Evolutionary conservation across 2,797 vertebrate species (phyloP), one percentile per base, ranked within the genome.

Genomic region (Sardinella longiceps): DNA sequence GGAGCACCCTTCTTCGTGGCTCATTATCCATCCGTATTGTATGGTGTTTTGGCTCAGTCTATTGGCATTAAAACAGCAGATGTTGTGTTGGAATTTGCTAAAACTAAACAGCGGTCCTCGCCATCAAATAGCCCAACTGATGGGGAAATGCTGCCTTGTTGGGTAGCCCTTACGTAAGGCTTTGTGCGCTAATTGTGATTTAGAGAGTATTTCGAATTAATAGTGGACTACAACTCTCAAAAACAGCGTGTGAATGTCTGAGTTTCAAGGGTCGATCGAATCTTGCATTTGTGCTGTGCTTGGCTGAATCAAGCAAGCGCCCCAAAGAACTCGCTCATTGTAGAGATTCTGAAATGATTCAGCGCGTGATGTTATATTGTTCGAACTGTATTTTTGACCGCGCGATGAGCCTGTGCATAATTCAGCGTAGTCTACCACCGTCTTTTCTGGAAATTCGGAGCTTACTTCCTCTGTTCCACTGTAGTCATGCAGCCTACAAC

Each of bases 91-190:
- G 86, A 88, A 88, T 90, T 86, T 9, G 18, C 53, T 33, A 82
- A 84, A 86, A 74, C 60, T 66, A 74, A 74, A 33, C 66, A 74
- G 33, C 86, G 85, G 82, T 83, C 80, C 50, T 86, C 25, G 85
- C 58, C 86, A 85, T 88, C 84, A 81, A 82, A 84, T 83, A 87
- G 66, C 33, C 66, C 66, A 74, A 84, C 80, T 58, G 86, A 85
- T 82, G 70, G 82, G 83, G 53, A 86, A 88, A 87, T 84, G 63
- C 74, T 85, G 86, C 81, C 83, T 86, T 50, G 70, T 25, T 84
- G 83, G 83, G 80, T 81, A 87, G 83, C 63, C 83, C 87, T 91
- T 91, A 91, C 85, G 88, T 91, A 89, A 90, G 87, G 84, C 85
- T 87, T 87, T 85, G 83, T 88, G 86, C 82, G 80, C 83, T 66